These are phyloP conservation scores for Lophochroa leadbeateri DNA, from an alignment of 2,113 vertebrate species.

Conservation along the genomic window DNA sequence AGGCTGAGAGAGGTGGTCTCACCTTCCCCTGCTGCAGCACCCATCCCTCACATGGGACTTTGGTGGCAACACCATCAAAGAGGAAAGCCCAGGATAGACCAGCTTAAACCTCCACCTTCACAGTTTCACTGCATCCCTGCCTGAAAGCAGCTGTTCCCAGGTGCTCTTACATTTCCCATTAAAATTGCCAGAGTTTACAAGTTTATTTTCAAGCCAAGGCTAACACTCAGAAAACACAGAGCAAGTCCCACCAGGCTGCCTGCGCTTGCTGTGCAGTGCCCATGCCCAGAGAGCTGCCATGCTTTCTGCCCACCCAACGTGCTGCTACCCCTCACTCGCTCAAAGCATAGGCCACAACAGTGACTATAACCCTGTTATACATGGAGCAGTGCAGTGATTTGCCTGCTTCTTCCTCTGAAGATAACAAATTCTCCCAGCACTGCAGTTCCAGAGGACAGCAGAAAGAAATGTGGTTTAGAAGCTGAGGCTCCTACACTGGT, in stretches of 20 bases:
- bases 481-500: neutral
- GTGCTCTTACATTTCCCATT: neutral
- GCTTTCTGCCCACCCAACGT: fast-evolving
- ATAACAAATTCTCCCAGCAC: fast-evolving
- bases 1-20: neutral
- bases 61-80: neutral
- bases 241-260: neutral
- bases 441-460: neutral
- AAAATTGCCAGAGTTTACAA: fast-evolving
- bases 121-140: neutral
- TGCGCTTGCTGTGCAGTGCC: neutral
- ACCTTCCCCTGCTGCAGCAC: neutral
- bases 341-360: neutral
- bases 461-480: neutral
- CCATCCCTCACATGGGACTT: neutral
- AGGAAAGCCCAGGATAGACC: neutral
- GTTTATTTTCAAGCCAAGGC: neutral
- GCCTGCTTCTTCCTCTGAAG: neutral
- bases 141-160: neutral
- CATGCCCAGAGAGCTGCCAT: fast-evolving
- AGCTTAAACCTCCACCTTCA: neutral
- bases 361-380: neutral
- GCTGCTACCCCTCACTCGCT: neutral
- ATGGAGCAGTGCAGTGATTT: fast-evolving
- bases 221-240: neutral